phyloP scores from a whole-genome alignment of 2,797 vertebrate species.

The Chloroceryle inda region DNA sequence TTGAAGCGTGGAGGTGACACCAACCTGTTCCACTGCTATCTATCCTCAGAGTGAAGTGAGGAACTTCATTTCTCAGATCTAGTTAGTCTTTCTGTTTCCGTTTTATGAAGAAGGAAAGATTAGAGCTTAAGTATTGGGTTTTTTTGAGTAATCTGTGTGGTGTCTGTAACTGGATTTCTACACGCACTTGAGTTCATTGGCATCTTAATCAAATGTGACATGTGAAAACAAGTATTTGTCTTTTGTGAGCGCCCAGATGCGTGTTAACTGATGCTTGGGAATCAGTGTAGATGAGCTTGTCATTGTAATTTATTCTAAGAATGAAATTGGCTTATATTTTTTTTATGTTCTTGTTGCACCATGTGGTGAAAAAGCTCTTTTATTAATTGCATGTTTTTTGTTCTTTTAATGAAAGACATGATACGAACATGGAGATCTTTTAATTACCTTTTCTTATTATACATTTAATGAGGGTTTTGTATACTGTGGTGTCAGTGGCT shows the following conservation, averaged over 20 bases:
- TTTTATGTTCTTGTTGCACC: neutral
- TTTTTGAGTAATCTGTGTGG: neutral
- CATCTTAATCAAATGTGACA: neutral
- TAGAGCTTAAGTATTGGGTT: neutral
- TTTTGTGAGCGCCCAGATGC: neutral
- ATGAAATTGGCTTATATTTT: neutral
- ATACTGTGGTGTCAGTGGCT: neutral
- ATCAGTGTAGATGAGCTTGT: neutral
- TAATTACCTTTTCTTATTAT: neutral
- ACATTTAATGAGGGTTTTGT: neutral
- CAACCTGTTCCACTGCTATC: neutral
- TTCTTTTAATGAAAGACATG: neutral
- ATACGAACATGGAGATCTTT: neutral
- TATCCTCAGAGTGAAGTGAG: neutral
- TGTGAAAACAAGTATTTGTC: neutral
- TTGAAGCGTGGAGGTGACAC: neutral
- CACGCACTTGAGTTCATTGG: neutral
- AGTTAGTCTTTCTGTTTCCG: neutral
- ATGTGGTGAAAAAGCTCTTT: neutral
- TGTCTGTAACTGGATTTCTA: neutral
- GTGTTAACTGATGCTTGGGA: neutral
- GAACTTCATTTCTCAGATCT: neutral
- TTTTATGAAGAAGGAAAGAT: neutral
- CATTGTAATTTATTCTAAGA: neutral
- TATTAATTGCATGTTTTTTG: neutral